These are phyloP conservation scores for Ophion ventricosus DNA, from an alignment of 2,888 invertebrate genomes.

Conservation along the genomic window DNA sequence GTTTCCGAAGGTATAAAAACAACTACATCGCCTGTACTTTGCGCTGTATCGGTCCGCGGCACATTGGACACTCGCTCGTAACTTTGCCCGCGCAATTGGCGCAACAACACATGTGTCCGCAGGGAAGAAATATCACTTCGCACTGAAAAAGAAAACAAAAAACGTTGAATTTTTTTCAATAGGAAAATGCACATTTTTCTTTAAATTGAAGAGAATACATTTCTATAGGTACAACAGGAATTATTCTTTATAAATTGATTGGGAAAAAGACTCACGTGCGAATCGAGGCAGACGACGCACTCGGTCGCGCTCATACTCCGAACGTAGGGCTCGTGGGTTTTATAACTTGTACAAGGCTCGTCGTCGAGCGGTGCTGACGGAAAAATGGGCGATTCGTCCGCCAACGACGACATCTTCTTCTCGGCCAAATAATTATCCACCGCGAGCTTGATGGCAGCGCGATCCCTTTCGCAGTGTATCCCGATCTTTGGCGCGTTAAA, in stretches of 20 bases:
- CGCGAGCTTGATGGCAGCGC: conserved; percentile 87
- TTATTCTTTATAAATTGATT: not conserved
- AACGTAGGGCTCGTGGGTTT: conserved; percentile 72
- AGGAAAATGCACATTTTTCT: not conserved
- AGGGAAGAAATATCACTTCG: conserved; percentile 92
- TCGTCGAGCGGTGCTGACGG: conserved; percentile 78
- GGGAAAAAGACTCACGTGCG: conserved; percentile 84
- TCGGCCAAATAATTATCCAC: conserved; percentile 85
- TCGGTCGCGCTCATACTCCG: conserved; percentile 85
- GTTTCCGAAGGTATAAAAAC: conserved; percentile 36
- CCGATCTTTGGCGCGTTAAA: conserved; percentile 74
- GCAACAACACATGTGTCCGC: conserved; percentile 95
- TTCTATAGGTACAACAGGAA: not conserved
- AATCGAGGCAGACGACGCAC: conserved; percentile 94
- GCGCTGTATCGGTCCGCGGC: conserved; percentile 88
- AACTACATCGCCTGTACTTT: conserved; percentile 87
- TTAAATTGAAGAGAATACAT: not conserved
- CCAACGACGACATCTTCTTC: conserved; percentile 73
- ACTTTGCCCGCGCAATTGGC: conserved; percentile 87
- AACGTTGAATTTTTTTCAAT: not conserved
- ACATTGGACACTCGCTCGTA: conserved; percentile 90
- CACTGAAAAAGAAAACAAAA: conserved; percentile 85
- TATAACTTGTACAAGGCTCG: conserved; percentile 77
- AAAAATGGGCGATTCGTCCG: conserved; percentile 63
- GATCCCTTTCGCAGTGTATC: conserved; percentile 83